Evolutionary conservation across 2,797 vertebrate genomes (phyloP).

Genomic region (Clangula hyemalis): DNA sequence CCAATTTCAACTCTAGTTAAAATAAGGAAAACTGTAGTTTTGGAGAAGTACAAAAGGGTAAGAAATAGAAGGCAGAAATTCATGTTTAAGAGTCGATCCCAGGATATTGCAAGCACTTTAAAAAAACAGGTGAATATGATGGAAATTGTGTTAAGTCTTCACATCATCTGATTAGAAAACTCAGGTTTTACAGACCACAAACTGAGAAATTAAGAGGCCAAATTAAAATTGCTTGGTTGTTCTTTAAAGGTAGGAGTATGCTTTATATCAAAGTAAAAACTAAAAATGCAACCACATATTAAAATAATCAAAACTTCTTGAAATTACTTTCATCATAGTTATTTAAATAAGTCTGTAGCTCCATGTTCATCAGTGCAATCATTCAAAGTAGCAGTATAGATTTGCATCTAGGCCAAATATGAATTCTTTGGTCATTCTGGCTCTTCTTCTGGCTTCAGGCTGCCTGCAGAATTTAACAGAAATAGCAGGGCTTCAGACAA

Average conservation of each 20-base stretch:
- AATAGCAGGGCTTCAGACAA: not conserved
- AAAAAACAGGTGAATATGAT: not conserved
- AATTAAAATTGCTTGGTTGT: not conserved
- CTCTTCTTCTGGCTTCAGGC: not conserved
- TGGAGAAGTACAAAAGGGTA: not conserved
- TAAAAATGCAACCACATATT: not conserved
- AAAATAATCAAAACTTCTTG: not conserved
- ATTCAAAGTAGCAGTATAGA: not conserved
- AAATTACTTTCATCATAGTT: not conserved
- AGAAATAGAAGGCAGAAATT: not conserved
- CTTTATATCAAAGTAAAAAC: slow-evolving; percentile 4
- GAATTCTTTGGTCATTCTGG: not conserved
- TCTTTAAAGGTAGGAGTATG: not conserved
- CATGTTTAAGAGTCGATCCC: not conserved
- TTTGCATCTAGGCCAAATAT: not conserved
- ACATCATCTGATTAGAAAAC: not conserved
- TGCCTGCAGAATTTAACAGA: not conserved
- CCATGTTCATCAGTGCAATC: not conserved
- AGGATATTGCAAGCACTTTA: not conserved
- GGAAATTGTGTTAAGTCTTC: not conserved
- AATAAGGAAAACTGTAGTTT: not conserved
- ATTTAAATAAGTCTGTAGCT: not conserved
- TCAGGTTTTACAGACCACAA: not conserved
- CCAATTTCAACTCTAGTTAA: not conserved
- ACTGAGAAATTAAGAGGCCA: not conserved